Base-by-base conservation (phyloP, 2,888 invertebrate genomes). In the Bimastos eiseni region DNA sequence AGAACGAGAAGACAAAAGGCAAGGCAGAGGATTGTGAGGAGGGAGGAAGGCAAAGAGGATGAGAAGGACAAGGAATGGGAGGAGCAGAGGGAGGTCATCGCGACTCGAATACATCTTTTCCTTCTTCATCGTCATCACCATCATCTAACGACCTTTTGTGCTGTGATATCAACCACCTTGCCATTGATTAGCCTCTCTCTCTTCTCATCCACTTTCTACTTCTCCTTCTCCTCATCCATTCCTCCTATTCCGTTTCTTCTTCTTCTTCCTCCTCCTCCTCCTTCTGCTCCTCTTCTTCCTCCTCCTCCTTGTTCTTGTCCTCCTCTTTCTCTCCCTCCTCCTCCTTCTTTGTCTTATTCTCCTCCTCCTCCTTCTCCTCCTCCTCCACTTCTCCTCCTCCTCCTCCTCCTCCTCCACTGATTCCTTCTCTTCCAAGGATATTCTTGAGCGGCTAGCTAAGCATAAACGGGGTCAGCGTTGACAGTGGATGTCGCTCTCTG, bases 61-160 rank as follows among this genome's bases (percentile, higher is more conserved):
- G 34, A 33, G 55, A 55, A 55, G 24, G 55, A 55, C 5, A 24
- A 55, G 55, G 55, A 55, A 6, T 30, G 30, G 30, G 55, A 55
- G 3, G 24, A 24, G 55, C 5, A 24, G 55, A 30, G 5, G 24
- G 13, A 13, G 55, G 70, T 8, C n/a, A 70, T 5, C n/a, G 30
- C 30, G 70, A n/a, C 70, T 70, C 30, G 70, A 70, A 70, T 11
- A n/a, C 70, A 70, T n/a, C 70, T 70, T 70, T 70, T 49, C 6
- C 49, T 49, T 49, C 21, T 70, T 70, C 70, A n/a, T 49, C 49
- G 21, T 70, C 70, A 8, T 24, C 86, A 17, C 36, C 86, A 24
- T 36, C 86, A 36, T 86, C 86, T 37, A 37, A 86, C 34, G 86
- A 86, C 86, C 86, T 86, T 86, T 86, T 86, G 86, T 86, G 86